Conservation (phyloP, 2,797 vertebrate genomes). For the Acipenser oxyrinchus region DNA sequence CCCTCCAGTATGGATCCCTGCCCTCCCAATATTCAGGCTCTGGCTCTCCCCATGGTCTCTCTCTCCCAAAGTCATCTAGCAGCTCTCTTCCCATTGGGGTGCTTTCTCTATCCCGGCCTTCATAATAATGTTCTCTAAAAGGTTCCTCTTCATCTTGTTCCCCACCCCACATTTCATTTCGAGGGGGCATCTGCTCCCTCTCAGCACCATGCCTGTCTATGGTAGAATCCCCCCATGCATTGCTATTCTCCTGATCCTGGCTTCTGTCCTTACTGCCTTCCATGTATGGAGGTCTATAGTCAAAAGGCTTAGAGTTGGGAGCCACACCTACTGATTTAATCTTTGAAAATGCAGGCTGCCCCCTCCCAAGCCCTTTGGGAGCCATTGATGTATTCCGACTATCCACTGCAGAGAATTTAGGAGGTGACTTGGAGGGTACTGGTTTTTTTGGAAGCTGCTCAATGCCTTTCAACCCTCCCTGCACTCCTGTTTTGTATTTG, state of each 20-base stretch:
- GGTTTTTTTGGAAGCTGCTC: constrained; percentile 24
- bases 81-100: constrained; percentile 54
- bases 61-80: constrained; percentile 62
- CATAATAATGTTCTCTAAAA: constrained; percentile 57
- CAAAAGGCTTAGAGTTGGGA: constrained; percentile 38
- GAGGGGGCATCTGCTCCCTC: constrained; percentile 34
- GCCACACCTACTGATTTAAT: background rate
- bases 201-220: constrained; percentile 53
- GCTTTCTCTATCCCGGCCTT: constrained; percentile 54
- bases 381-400: constrained; percentile 11
- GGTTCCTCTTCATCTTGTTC: constrained; percentile 57
- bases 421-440: constrained; percentile 32
- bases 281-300: constrained; percentile 52
- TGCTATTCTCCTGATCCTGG: constrained; percentile 54
- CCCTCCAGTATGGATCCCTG: constrained; percentile 67
- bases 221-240: constrained; percentile 59
- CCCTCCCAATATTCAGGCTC: constrained; percentile 72
- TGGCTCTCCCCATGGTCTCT: constrained; percentile 72
- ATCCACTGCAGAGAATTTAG: constrained; percentile 18
- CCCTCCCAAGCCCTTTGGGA: constrained; percentile 42
- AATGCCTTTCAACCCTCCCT: background rate
- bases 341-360: constrained; percentile 29
- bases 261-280: constrained; percentile 42
- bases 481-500: constrained; percentile 13
- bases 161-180: constrained; percentile 66